Evolutionary conservation across 1,140 invertebrate genomes (phyloP).

Genomic region (Caenorhabditis remanei): DNA sequence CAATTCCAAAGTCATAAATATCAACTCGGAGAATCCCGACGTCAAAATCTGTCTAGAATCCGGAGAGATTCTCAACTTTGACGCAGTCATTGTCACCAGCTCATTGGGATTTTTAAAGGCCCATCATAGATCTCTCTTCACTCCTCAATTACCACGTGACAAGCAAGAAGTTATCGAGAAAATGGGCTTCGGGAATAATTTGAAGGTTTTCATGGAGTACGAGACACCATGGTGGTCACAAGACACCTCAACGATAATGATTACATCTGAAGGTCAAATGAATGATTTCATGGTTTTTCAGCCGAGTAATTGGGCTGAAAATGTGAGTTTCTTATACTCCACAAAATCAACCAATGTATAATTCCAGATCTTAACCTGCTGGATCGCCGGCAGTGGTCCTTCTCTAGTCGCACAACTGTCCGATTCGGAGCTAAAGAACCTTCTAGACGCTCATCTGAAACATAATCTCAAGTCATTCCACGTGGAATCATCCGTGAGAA

Average conservation of each 20-base stretch:
- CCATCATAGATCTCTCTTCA: neutral
- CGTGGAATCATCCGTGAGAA: neutral
- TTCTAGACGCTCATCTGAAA: slow-evolving; percentile 13
- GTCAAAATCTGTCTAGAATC: neutral
- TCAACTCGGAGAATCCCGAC: neutral
- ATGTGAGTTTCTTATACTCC: too few relatives aligned
- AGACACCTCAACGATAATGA: neutral
- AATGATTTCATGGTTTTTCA: slow-evolving; percentile 37
- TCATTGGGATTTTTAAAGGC: slow-evolving; percentile 56
- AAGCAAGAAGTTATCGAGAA: slow-evolving; percentile 23
- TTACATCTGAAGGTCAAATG: neutral
- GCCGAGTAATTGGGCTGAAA: slow-evolving; percentile 22
- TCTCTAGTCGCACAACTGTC: neutral
- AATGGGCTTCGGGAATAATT: slow-evolving; percentile 39
- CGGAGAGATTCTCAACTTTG: slow-evolving; percentile 8
- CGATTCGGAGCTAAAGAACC: neutral
- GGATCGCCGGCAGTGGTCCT: slow-evolving; percentile 49
- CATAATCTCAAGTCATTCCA: neutral
- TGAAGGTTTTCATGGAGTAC: slow-evolving; percentile 61
- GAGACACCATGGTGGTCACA: neutral
- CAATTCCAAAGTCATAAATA: neutral
- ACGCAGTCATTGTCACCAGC: slow-evolving; percentile 35
- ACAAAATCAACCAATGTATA: too few relatives aligned
- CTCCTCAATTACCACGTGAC: slow-evolving; percentile 14
- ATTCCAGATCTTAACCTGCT: slow-evolving; percentile 44